Percentiles rank a stretch among this genome's conserved stretches.
phyloP scores from a whole-genome alignment of 2,888 invertebrate species.

The Ormia ochracea region DNA sequence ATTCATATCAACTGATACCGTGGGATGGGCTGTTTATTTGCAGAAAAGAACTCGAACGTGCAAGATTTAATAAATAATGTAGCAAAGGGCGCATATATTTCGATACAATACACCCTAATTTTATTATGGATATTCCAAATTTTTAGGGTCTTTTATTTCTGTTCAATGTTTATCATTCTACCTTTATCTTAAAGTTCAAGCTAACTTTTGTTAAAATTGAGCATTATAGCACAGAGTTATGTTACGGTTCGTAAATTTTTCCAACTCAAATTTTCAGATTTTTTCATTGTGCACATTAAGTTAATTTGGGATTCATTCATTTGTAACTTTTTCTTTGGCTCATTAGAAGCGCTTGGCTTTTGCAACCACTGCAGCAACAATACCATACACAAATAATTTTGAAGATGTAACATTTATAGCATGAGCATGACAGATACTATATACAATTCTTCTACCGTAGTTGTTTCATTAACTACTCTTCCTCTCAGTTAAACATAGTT shows the following conservation, averaged over 20 bases:
- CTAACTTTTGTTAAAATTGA: not conserved
- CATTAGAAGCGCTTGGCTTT: conserved; percentile 43
- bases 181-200: not conserved
- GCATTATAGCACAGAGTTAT: conserved; percentile 62
- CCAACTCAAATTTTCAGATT: conserved; percentile 69
- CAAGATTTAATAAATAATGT: not conserved
- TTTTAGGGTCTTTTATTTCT: not conserved
- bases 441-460: conserved; percentile 27
- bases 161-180: not conserved
- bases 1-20: no score
- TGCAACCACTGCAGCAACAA: not conserved
- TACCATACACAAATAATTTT: conserved; percentile 39
- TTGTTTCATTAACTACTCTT: not conserved
- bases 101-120: not conserved
- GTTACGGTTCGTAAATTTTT: conserved; percentile 72
- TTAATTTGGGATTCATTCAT: conserved; percentile 31
- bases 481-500: no score
- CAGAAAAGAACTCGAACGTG: no score
- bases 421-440: conserved; percentile 10
- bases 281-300: conserved; percentile 46
- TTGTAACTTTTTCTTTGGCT: conserved; percentile 32
- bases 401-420: conserved; percentile 37
- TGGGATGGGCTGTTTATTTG: no score
- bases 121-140: not conserved
- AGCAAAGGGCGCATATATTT: not conserved